Percentiles rank a stretch among this genome's conserved stretches.
These are phyloP conservation scores for Neuroscelio doddi DNA, from an alignment of 2,888 invertebrate genomes.

Conservation along the genomic window DNA sequence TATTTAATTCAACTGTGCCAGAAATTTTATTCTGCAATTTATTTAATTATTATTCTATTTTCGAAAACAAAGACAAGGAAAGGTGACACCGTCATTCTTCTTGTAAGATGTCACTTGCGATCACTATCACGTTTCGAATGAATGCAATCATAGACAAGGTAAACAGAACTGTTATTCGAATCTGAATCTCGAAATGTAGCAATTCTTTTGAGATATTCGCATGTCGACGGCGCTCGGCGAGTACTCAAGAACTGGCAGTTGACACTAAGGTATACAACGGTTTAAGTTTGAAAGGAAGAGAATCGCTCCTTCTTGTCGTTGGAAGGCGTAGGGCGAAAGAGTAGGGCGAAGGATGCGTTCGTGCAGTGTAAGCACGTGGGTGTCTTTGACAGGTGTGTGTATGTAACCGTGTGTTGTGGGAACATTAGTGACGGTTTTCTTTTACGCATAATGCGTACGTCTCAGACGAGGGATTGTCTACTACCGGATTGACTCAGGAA, in stretches of 20 bases:
- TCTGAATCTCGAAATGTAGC: background rate
- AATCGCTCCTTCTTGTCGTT: constrained; percentile 49
- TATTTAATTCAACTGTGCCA: no score
- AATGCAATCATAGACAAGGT: constrained; percentile 33
- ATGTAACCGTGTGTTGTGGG: constrained; percentile 16
- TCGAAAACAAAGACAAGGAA: background rate
- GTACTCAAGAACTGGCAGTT: constrained; percentile 53
- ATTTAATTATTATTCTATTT: no score
- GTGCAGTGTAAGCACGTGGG: constrained; percentile 43
- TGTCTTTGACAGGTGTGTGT: constrained; percentile 22
- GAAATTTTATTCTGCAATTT: no score
- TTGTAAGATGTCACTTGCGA: constrained; percentile 33
- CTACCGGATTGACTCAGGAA: no score
- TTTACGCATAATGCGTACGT: constrained; percentile 33
- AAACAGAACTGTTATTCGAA: constrained; percentile 21
- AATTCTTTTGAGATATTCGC: constrained; percentile 11
- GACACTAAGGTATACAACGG: constrained; percentile 50
- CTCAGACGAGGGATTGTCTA: constrained; percentile 12
- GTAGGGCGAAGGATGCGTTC: constrained; percentile 55
- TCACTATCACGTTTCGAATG: constrained; percentile 49
- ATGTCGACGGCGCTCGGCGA: constrained; percentile 47
- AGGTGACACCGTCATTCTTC: constrained; percentile 22
- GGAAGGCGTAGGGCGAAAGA: constrained; percentile 53
- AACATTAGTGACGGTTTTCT: constrained; percentile 31
- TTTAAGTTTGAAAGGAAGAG: constrained; percentile 52